phyloP scores from a whole-genome alignment of 2,113 vertebrate species.

The Anolis carolinensis region DNA sequence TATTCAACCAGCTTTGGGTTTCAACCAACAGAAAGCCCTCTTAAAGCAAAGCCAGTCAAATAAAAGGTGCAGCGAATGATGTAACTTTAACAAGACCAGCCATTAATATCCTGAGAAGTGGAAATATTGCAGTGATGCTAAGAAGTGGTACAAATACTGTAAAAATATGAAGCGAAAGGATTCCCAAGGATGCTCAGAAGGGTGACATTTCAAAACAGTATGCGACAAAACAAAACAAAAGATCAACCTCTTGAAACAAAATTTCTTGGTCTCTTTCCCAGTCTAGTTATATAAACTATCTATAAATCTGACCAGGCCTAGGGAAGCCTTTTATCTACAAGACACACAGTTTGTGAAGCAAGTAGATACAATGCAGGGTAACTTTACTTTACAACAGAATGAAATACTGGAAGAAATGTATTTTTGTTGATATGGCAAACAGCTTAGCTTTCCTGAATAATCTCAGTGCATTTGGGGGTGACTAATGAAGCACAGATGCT shows the following conservation, averaged over 20 bases:
- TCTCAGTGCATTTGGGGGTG: neutral
- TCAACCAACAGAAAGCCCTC: neutral
- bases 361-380: too few relatives aligned
- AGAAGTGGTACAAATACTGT: neutral
- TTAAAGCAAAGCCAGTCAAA: neutral
- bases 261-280: neutral
- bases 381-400: too few relatives aligned
- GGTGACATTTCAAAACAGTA: neutral
- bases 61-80: neutral
- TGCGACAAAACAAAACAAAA: neutral
- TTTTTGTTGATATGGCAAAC: neutral
- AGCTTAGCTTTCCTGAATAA: neutral
- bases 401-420: neutral
- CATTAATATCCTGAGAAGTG: neutral
- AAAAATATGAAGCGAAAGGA: neutral
- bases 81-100: neutral
- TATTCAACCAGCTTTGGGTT: neutral
- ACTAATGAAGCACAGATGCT: neutral
- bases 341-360: too few relatives aligned
- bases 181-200: neutral
- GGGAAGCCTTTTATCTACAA: neutral
- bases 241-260: neutral
- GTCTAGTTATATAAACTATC: neutral
- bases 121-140: neutral
- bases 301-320: neutral